Percentiles rank a stretch among this genome's conserved stretches.
Conservation (phyloP, 53 echinoderm and acorn worm genomes). For the Actinopyga echinites region DNA sequence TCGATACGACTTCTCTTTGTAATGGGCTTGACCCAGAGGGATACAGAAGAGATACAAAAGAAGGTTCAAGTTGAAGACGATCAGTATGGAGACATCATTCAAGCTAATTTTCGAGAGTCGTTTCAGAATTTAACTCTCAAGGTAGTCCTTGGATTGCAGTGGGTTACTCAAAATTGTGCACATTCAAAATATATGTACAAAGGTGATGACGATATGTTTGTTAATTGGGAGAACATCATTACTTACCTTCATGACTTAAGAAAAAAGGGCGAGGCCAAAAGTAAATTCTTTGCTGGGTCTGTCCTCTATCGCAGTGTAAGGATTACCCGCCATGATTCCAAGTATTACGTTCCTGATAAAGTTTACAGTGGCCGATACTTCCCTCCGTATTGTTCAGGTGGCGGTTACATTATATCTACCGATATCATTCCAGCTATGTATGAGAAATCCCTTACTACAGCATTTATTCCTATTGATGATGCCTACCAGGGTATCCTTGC, state of each 20-base stretch:
- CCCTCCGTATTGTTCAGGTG: conserved; percentile 92
- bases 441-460: conserved; percentile 70
- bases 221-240: conserved; percentile 83
- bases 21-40: conserved; percentile 77
- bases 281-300: conserved; percentile 71
- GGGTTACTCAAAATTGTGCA: conserved; percentile 71
- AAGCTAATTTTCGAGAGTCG: conserved; percentile 72
- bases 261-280: conserved; percentile 55
- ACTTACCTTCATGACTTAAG: conserved; percentile 50
- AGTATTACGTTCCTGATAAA: conserved; percentile 76
- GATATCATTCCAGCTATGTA: conserved; percentile 85
- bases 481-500: conserved; percentile 92
- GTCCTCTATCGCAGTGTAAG: conserved; percentile 69
- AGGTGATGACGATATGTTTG: conserved; percentile 98
- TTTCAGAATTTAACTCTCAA: conserved; percentile 84
- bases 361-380: conserved; percentile 85
- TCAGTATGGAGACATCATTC: conserved; percentile 75
- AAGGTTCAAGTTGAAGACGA: conserved; percentile 71
- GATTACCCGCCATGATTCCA: conserved; percentile 74
- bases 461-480: conserved; percentile 91
- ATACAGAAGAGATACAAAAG: conserved; percentile 69
- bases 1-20: conserved; percentile 68
- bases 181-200: conserved; percentile 87
- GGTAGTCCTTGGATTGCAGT: conserved; percentile 75
- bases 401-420: conserved; percentile 81